phyloP scores from a whole-genome alignment of 2,113 vertebrate genomes.

The Rhinopithecus roxellana region DNA sequence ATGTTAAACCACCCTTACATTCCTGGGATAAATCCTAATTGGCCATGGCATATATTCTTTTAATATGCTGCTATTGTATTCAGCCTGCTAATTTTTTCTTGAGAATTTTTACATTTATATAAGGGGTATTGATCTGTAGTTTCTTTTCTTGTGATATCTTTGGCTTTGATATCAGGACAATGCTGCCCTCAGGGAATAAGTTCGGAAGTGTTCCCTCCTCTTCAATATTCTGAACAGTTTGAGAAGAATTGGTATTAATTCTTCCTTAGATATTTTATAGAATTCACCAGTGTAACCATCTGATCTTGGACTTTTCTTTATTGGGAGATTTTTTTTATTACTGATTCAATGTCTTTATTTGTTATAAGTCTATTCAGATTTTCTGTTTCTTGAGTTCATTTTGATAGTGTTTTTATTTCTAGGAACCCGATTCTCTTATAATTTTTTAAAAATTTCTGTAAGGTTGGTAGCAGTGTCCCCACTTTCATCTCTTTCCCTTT shows the following conservation, averaged over 20 bases:
- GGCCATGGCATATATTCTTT: neutral
- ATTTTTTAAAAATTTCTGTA: neutral
- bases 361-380: neutral
- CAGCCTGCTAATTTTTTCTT: neutral
- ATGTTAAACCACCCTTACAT: neutral
- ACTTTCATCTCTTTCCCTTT: neutral
- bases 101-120: neutral
- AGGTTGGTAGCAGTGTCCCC: neutral
- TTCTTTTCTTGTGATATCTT: neutral
- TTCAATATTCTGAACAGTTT: neutral
- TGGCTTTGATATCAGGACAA: neutral
- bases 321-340: neutral
- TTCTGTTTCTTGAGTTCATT: neutral
- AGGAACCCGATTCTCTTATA: neutral
- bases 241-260: neutral
- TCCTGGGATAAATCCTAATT: constrained; percentile 18
- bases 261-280: neutral
- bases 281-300: neutral
- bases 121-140: neutral
- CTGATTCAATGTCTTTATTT: neutral
- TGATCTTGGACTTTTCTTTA: neutral
- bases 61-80: neutral
- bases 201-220: neutral
- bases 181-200: neutral
- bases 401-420: constrained; percentile 1